Conservation (phyloP, 2,888 invertebrate genomes). For the Clivina fossor region DNA sequence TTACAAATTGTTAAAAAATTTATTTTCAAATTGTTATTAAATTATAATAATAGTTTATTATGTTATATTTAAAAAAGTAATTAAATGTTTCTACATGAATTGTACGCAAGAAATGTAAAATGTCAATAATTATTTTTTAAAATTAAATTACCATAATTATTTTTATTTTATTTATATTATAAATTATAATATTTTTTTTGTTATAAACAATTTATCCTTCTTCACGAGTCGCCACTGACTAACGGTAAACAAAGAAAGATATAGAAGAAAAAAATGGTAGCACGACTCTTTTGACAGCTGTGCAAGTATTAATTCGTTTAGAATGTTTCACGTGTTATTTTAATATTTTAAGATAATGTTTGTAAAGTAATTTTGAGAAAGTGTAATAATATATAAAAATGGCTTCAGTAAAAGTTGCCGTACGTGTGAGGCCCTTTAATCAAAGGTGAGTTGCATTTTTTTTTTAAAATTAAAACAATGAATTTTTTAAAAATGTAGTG, state of each 20-base stretch:
- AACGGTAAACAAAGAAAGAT: conserved; percentile 32
- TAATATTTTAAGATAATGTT: conserved; percentile 23
- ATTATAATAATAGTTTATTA: too few relatives aligned
- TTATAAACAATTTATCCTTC: background rate
- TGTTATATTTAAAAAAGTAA: too few relatives aligned
- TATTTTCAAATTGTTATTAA: too few relatives aligned
- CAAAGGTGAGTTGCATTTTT: conserved; percentile 67
- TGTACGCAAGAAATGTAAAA: too few relatives aligned
- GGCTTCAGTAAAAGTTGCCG: conserved; percentile 92
- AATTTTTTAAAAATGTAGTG: conserved; percentile 40
- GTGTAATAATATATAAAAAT: conserved; percentile 55
- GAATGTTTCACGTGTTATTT: conserved; percentile 9
- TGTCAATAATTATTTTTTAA: too few relatives aligned
- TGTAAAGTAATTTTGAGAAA: conserved; percentile 19
- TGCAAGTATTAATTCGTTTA: conserved; percentile 23
- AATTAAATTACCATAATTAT: too few relatives aligned
- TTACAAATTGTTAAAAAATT: too few relatives aligned
- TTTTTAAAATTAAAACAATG: conserved; percentile 40
- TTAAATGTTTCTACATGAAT: too few relatives aligned
- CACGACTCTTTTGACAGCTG: conserved; percentile 30
- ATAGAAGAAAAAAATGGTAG: conserved; percentile 30
- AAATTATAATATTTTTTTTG: too few relatives aligned
- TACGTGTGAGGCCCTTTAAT: conserved; percentile 87
- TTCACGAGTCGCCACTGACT: conserved; percentile 29
- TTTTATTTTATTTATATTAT: too few relatives aligned